These are phyloP conservation scores for Neuroterus valhalla DNA, from an alignment of 1,140 invertebrate genomes.

Conservation along the genomic window DNA sequence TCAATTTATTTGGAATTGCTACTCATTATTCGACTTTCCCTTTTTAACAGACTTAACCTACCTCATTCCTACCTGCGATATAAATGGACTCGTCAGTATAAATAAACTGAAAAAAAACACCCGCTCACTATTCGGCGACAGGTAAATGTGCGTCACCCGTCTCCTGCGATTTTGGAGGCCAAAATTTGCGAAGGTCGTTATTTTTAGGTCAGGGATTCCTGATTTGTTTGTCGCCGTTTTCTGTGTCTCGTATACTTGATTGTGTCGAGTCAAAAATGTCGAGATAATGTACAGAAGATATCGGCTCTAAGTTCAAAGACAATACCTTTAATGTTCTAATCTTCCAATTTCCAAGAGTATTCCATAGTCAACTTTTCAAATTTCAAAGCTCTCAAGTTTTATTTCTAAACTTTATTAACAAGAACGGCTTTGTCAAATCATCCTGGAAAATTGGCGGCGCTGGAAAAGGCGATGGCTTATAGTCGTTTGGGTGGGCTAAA, in stretches of 20 bases:
- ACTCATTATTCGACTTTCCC: constrained; percentile 19
- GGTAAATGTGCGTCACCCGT: constrained; percentile 39
- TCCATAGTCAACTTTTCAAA: too few species aligned
- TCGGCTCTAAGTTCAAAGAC: too few species aligned
- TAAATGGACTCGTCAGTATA: constrained; percentile 15
- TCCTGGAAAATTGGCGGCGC: too few species aligned
- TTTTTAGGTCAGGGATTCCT: constrained; percentile 57
- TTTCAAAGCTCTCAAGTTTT: too few species aligned
- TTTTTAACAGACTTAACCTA: constrained; percentile 14
- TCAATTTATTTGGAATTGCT: constrained; percentile 5
- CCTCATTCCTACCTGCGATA: constrained; percentile 20
- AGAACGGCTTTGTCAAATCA: too few species aligned
- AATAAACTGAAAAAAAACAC: constrained; percentile 8
- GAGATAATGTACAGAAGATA: background rate
- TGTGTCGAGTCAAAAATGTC: background rate
- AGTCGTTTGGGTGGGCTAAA: too few species aligned
- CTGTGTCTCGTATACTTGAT: background rate
- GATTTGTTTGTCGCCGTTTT: background rate
- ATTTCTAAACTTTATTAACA: too few species aligned
- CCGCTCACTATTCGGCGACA: constrained; percentile 39
- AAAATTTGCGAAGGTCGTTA: constrained; percentile 51
- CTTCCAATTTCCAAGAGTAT: too few species aligned
- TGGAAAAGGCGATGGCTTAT: too few species aligned
- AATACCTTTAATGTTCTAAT: too few species aligned
- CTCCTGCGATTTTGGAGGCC: constrained; percentile 48